Evolutionary conservation across 2,888 invertebrate species (phyloP), one percentile per base, ranked within the genome.

Genomic region (Sphecodes monilicornis): DNA sequence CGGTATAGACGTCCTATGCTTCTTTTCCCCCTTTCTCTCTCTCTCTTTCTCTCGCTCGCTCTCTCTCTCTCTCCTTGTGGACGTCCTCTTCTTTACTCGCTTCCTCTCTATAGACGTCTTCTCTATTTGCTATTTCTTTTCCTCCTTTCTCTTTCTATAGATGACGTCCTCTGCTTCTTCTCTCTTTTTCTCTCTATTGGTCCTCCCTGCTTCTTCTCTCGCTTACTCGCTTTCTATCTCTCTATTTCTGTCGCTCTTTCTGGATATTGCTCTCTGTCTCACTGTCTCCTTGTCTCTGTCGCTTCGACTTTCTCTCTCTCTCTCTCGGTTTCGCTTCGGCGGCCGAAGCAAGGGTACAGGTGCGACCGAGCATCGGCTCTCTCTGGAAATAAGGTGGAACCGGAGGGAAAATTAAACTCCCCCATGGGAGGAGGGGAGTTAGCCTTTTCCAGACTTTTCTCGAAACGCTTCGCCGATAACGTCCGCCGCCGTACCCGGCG

Each of bases 341-440:
- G 32, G 22, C 5, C 8, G 39, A n/a, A 32, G 72, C 80, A 41
- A 22, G 10, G 68, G 26, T 83, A 57, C 83, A 82, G 78, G 82
- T 82, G 86, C 36, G 36, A 39, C 72, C 36, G 29, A 73, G 66
- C 75, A 26, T 29, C 69, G 69, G 64, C 29, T 60, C 39, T 70
- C 39, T 72, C 76, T 50, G 72, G 82, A 81, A 84, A 82, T 50
- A n/a, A 84, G 73, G 70, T 36, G 57, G 73, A 76, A 29, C 22
- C 70, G 54, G 66, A 22, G 60, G 71, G 84, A 54, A 80, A 85
- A 84, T 85, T 85, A 80, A 80, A 69, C 83, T 54, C 16, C 41
- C 29, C 1, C 13, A 16, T 36, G 69, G 66, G 36, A 32, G 50
- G 18, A 18, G 75, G 32, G 54, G 32, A 57, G 54, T 60, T 54